Evolutionary conservation across 2,113 vertebrate species (phyloP).

Genomic region (Corythoichthys haematopterus): DNA sequence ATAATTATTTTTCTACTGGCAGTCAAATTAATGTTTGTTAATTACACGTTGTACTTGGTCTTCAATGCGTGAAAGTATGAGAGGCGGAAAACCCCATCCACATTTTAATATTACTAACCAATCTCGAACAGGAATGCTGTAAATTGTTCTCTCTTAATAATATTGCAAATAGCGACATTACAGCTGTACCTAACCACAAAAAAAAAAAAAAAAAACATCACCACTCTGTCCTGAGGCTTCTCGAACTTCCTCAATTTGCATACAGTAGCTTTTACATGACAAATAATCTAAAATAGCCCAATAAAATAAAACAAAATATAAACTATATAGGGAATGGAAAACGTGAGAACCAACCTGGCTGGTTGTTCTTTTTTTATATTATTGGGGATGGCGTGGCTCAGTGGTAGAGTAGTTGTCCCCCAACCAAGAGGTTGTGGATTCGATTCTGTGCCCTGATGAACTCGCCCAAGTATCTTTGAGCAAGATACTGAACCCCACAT

Average conservation of each 20-base stretch:
- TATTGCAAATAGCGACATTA: slow-evolving; percentile 62
- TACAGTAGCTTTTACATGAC: slow-evolving; percentile 48
- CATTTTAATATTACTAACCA: slow-evolving; percentile 69
- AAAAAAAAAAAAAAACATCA: slow-evolving; percentile 48
- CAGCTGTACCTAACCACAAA: slow-evolving; percentile 78
- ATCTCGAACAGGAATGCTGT: slow-evolving; percentile 74
- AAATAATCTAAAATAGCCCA: neutral
- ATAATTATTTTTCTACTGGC: slow-evolving; percentile 13
- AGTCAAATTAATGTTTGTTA: slow-evolving; percentile 47
- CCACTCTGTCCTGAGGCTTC: slow-evolving; percentile 44
- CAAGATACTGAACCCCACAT: no score
- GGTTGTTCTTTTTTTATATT: no score
- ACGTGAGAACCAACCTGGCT: neutral
- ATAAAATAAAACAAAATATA: neutral
- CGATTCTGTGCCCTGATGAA: no score
- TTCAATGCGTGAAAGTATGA: slow-evolving; percentile 15
- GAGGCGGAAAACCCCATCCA: slow-evolving; percentile 72
- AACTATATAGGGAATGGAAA: neutral
- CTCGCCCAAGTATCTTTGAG: no score
- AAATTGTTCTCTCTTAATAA: slow-evolving; percentile 70
- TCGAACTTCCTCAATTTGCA: slow-evolving; percentile 51
- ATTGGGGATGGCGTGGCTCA: no score
- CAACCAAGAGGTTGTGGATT: no score
- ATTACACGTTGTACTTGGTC: slow-evolving; percentile 39
- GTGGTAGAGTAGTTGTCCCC: no score